Base-by-base conservation (phyloP, 1,140 invertebrate species). In the Leptopilina clavipes region DNA sequence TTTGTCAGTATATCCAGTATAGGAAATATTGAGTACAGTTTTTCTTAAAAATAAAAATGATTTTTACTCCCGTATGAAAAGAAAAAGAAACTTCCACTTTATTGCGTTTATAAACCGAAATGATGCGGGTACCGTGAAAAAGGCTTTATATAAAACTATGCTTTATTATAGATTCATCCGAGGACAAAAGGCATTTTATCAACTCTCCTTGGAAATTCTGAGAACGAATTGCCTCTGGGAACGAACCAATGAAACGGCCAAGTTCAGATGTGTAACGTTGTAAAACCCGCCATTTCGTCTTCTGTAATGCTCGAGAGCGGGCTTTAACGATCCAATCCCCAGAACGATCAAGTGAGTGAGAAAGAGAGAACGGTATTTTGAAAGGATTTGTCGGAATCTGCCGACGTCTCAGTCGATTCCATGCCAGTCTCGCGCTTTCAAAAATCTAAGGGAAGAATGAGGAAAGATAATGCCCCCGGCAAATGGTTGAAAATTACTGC, bases 271-370 rank as follows among this genome's bases (percentile, higher is more conserved):
- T 70, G 25, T 70, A 45, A 70, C 56, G 76, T 48, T 72, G 76
- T 77, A 73, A 77, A 77, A 73, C 59, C 45, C 45, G 72, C 71
- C 75, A 44, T 77, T 77, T 70, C 76, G 40, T 25, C 59, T 71
- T 73, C 59, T 44, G 56, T 77, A 76, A 65, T 65, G 70, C 43
- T 18, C 19, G 31, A 59, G 19, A 59, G n/a, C 72, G 40, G 59
- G 59, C 31, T 65, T 70, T 77, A 77, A 77, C 76, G 76, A 77
- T 77, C 76, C 45, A 48, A 70, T 56, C 54, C 72, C 17, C 54
- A 31, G 54, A 73, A 59, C 48, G 72, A 56, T 52, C 43, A 37
- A 73, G 54, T 37, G 52, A 65, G 31, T 7, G 52, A 19, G 37
- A 40, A 40, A 9, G 37, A 40, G 8, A 40, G 37, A 40, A 40